phyloP scores from a whole-genome alignment of 2,797 vertebrate genomes.

The Poecilia picta region DNA sequence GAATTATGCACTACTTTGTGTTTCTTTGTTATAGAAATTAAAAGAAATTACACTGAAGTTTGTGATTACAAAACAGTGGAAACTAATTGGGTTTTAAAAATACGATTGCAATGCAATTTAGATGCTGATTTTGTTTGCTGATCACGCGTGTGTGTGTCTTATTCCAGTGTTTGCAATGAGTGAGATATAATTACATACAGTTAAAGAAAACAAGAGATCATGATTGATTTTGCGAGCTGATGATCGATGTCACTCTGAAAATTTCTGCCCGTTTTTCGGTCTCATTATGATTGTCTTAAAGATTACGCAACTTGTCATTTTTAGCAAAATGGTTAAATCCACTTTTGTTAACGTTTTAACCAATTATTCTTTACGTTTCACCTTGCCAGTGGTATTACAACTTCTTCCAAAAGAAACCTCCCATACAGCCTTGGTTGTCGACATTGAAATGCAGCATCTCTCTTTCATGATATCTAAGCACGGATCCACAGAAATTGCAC shows the following conservation, averaged over 20 bases:
- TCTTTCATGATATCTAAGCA: constrained; percentile 59
- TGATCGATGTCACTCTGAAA: constrained; percentile 49
- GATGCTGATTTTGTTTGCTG: constrained; percentile 33
- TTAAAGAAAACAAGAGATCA: constrained; percentile 41
- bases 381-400: constrained; percentile 32
- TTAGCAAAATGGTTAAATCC: constrained; percentile 20
- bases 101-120: not conserved
- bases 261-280: constrained; percentile 29
- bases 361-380: constrained; percentile 33
- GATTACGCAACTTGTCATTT: constrained; percentile 32
- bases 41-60: not conserved
- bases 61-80: not conserved
- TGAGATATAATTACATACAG: constrained; percentile 75
- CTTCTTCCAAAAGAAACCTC: constrained; percentile 26
- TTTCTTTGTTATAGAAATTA: not conserved
- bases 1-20: not conserved
- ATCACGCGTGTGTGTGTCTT: constrained; percentile 38
- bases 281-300: constrained; percentile 34
- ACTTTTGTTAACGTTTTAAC: constrained; percentile 25
- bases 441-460: constrained; percentile 48
- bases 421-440: constrained; percentile 15
- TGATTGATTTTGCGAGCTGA: constrained; percentile 46
- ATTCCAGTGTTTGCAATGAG: constrained; percentile 82
- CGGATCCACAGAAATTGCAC: constrained; percentile 59
- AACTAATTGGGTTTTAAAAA: not conserved